Base-by-base conservation (phyloP, 2,888 invertebrate genomes). In the Lordiphosa fenestrarum region DNA sequence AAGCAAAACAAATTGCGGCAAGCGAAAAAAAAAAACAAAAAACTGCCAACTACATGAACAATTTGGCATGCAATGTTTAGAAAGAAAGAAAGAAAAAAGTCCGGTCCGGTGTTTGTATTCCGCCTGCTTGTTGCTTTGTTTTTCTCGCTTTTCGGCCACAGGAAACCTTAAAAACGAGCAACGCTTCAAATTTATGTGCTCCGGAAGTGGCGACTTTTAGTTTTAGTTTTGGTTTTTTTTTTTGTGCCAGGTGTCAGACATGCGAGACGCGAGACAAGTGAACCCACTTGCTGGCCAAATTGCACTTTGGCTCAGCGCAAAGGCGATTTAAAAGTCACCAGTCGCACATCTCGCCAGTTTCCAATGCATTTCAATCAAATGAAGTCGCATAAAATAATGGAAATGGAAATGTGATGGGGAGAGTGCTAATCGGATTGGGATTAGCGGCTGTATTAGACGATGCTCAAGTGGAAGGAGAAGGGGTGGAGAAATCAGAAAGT, bases 381-480 rank as follows among this genome's bases (percentile, higher is more conserved):
- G 83, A 83, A 83, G 77, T 83, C 83, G 63, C 73, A 72, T 65
- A 50, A 72, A 60, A 67, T 75, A 80, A 75, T 70, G 66, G 55
- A 30, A 66, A 64, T 55, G 44, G 53, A 62, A 52, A 50, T 49
- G 41, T 49, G 41, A 12, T 12, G 38, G 42, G 23, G 42, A 58
- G 75, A 62, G 72, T 67, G 60, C 49, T 63, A 63, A 63, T 54
- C 62, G 62, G 62, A 63, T 60, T 53, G 55, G n/a, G 19, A 23
- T 21, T 47, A 47, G 46, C 23, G 25, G 30, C 21, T 12, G 33
- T 44, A 44, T 44, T 44, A 44, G 44, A 44, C 44, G 30, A 30
- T 30, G 44, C 25, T 44, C 30, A 13, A 33, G 9, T 33, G 33
- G 12, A 12, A 30, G 9, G 46, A 30, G 19, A 19, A 53, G 13